phyloP scores from a whole-genome alignment of 2,113 vertebrate genomes.

The human (Homo sapiens) region GRCh38 chr3:52584001-52584500 shows the following conservation, averaged over 20 bases:
- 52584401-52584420: background rate
- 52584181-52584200: background rate
- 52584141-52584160: background rate
- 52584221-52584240: background rate
- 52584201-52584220: background rate
- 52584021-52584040: no score
- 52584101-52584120: slow-evolving; percentile 7
- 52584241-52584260: background rate
- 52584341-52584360: background rate
- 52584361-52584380: background rate
- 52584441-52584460: no score
- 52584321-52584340: background rate
- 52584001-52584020: background rate
- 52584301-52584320: slow-evolving; percentile 17
- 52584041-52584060: background rate
- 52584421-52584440: background rate
- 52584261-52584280: background rate
- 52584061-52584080: background rate
- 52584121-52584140: background rate
- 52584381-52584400: background rate
- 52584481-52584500: no score
- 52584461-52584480: no score
- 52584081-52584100: background rate
- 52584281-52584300: background rate
- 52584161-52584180: background rate